These are phyloP conservation scores for Sinosuthora webbiana DNA, from an alignment of 2,113 vertebrate species.

Conservation along the genomic window DNA sequence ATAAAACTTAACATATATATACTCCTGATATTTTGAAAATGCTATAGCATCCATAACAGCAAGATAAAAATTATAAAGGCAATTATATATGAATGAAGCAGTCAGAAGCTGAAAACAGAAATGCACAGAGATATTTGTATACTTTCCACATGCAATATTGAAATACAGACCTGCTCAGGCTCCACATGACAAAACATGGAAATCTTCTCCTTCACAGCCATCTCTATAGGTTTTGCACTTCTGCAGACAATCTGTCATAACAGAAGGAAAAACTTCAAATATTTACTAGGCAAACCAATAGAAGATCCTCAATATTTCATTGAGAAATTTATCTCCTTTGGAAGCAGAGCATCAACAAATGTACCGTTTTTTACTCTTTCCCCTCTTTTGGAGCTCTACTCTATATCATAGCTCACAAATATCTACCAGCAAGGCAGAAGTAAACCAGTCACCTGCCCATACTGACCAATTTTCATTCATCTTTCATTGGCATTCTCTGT, in stretches of 20 bases:
- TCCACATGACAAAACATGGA: constrained; percentile 84
- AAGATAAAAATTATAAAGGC: background rate
- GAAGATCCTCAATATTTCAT: background rate
- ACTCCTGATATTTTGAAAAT: background rate
- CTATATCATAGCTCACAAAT: background rate
- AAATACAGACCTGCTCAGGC: constrained; percentile 78
- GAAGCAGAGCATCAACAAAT: background rate
- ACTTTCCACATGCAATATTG: background rate
- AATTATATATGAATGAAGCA: background rate
- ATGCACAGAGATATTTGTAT: background rate
- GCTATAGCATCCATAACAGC: background rate
- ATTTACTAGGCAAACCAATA: background rate
- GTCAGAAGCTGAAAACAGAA: background rate
- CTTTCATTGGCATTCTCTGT: background rate
- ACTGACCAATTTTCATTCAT: background rate
- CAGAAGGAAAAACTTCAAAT: background rate
- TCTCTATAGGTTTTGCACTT: constrained; percentile 78
- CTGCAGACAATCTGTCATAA: constrained; percentile 78
- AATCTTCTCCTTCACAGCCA: constrained; percentile 83
- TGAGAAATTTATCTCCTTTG: background rate
- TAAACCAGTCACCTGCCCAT: background rate
- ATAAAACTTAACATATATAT: background rate
- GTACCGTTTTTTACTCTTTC: background rate
- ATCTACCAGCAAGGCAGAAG: background rate
- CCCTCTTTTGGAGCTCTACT: background rate